phyloP scores from a whole-genome alignment of 2,113 vertebrate species.

The Typhlomys cinereus region DNA sequence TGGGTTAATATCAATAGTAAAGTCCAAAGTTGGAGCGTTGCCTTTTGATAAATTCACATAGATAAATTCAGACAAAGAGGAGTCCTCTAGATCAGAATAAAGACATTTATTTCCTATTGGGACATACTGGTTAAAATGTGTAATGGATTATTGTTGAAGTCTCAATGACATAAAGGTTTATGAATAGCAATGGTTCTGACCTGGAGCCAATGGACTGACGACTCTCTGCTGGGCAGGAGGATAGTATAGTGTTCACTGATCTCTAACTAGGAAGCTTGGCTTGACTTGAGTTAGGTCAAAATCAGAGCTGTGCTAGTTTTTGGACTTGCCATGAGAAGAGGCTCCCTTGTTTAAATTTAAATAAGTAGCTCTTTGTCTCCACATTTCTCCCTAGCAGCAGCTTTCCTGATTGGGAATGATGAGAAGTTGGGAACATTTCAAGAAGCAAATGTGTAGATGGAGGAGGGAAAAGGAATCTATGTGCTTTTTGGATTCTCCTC shows the following conservation, averaged over 20 bases:
- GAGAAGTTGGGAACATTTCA: not conserved
- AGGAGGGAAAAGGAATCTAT: not conserved
- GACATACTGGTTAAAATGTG: not conserved
- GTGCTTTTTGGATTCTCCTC: not conserved
- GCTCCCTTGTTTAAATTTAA: not conserved
- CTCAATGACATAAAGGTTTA: not conserved
- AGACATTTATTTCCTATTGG: not conserved
- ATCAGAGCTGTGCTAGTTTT: not conserved
- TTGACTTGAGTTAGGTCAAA: not conserved
- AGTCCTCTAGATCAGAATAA: not conserved
- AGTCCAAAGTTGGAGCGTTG: constrained; percentile 3
- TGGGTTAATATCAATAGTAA: constrained; percentile 5
- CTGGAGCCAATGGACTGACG: not conserved
- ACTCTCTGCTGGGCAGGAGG: not conserved
- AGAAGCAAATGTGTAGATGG: not conserved
- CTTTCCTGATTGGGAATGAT: not conserved
- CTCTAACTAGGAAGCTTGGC: not conserved
- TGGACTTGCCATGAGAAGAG: not conserved
- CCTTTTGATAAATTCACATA: not conserved
- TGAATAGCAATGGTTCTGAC: not conserved
- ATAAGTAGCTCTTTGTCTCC: not conserved
- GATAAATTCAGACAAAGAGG: not conserved
- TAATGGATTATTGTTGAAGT: not conserved
- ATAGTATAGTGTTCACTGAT: not conserved
- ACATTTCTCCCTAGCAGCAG: not conserved